Evolutionary conservation across 2,888 invertebrate genomes (phyloP).

Genomic region (Oscheius sp.): DNA sequence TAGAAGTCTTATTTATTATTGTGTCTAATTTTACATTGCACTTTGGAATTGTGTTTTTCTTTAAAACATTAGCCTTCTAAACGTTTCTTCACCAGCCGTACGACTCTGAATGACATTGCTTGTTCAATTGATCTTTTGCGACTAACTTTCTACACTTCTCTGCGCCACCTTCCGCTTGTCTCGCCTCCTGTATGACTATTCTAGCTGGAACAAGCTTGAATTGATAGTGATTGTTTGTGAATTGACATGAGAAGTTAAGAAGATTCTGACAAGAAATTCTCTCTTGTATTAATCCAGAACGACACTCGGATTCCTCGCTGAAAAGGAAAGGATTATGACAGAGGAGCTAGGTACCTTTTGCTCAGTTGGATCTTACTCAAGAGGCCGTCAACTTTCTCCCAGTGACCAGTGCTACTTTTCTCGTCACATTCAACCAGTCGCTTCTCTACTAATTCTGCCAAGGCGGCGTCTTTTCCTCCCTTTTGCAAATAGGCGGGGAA

Average conservation of each 20-base stretch:
- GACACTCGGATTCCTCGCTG: slow-evolving; percentile 70
- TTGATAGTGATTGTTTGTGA: slow-evolving; percentile 61
- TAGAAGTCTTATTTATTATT: neutral
- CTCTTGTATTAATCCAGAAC: slow-evolving; percentile 70
- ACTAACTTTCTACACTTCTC: slow-evolving; percentile 69
- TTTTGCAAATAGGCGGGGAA: slow-evolving; percentile 65
- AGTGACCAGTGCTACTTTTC: slow-evolving; percentile 56
- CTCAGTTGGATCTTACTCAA: slow-evolving; percentile 54
- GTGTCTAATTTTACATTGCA: neutral
- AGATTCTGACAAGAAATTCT: slow-evolving; percentile 70
- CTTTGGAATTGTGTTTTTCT: neutral
- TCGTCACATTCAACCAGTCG: slow-evolving; percentile 58
- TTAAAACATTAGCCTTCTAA: slow-evolving; percentile 38
- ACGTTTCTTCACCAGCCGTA: slow-evolving; percentile 59
- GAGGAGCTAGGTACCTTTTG: slow-evolving; percentile 46
- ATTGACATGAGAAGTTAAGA: slow-evolving; percentile 68
- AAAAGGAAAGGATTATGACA: slow-evolving; percentile 2
- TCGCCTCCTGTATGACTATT: slow-evolving; percentile 63
- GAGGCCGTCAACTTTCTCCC: slow-evolving; percentile 57
- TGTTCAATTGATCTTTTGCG: too few relatives aligned
- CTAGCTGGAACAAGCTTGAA: slow-evolving; percentile 64
- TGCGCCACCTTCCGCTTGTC: slow-evolving; percentile 69
- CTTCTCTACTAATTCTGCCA: slow-evolving; percentile 54
- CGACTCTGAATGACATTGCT: slow-evolving; percentile 69
- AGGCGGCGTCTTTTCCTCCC: slow-evolving; percentile 56